Evolutionary conservation across 2,113 vertebrate species (phyloP), one percentile per base, ranked within the genome.

Genomic region (Panurus biarmicus): DNA sequence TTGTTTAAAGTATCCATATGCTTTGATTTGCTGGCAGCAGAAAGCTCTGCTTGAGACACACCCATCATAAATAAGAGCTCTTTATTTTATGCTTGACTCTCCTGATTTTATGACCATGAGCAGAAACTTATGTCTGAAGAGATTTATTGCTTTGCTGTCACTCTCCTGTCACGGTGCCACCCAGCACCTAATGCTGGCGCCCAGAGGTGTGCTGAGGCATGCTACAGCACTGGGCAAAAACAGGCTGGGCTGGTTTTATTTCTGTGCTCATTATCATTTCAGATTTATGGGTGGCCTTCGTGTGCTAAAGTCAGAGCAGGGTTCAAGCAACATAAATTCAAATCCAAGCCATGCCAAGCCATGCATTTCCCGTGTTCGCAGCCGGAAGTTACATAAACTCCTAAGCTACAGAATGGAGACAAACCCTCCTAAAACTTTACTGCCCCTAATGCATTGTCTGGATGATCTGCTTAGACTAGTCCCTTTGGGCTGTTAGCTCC

Each of bases 351-450:
- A 24, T 45, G 42, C 22, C 48, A 47, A 77, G n/a, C n/a, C n/a
- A 54, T 2, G 2, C n/a, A n/a, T 28, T 87, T 75, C n/a, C 48
- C 0, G 0, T 60, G 45, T 29, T 84, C 56, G 77, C 80, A 84
- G 60, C 33, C 71, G 69, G 51, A 61, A 51, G 14, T 56, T 48
- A 23, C 33, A 50, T 24, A 70, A 66, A 61, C 33, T 62, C 12
- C 20, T 20, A 51, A 86, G 44, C 51, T 47, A 24, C 18, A 77
- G 54, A 66, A 66, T 11, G 33, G 60, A 85, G 62, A 65, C 7
- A 38, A 73, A 44, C 14, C 10, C 19, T 35, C 64, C n/a, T 25
- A 45, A 57, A 76, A 61, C 4, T 36, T 61, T 5, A 2, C 36
- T 83, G 6, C 54, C 62, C 12, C 17, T 69, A 25, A 45, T 5